These are phyloP conservation scores for Xiphorhynchus elegans DNA, from an alignment of 2,113 vertebrate species.

Conservation along the genomic window DNA sequence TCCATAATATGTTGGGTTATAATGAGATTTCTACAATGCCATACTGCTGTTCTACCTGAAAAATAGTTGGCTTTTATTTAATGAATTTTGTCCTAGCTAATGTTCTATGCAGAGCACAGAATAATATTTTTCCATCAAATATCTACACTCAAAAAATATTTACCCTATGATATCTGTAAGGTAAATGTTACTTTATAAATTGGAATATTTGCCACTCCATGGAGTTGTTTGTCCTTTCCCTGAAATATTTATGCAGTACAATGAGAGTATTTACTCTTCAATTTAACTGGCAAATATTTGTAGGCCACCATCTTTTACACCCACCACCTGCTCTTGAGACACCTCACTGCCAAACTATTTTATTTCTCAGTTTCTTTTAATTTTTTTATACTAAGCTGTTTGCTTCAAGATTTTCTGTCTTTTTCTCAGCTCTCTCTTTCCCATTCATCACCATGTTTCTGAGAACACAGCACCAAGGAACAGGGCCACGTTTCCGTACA, in stretches of 20 bases:
- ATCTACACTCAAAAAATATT: slow-evolving; percentile 35
- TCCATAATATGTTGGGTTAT: neutral
- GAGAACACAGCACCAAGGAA: neutral
- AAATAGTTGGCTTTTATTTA: neutral
- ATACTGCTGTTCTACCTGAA: neutral
- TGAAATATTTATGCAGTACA: slow-evolving; percentile 16
- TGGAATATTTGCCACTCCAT: slow-evolving; percentile 7
- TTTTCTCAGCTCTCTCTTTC: neutral
- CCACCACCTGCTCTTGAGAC: neutral
- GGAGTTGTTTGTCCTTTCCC: neutral
- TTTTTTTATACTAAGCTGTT: neutral
- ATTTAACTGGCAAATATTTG: slow-evolving; percentile 63
- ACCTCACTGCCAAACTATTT: neutral
- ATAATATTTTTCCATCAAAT: neutral
- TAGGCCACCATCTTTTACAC: neutral
- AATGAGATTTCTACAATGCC: neutral
- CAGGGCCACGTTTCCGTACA: neutral
- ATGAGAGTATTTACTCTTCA: slow-evolving; percentile 37
- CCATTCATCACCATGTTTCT: neutral
- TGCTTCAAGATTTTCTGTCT: neutral
- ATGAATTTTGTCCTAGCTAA: neutral
- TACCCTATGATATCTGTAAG: neutral
- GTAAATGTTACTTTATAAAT: slow-evolving; percentile 24
- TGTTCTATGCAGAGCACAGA: neutral
- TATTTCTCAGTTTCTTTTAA: neutral